These are phyloP conservation scores for Mesorhabditis sp. DNA, from an alignment of 2,888 invertebrate genomes.

Conservation along the genomic window DNA sequence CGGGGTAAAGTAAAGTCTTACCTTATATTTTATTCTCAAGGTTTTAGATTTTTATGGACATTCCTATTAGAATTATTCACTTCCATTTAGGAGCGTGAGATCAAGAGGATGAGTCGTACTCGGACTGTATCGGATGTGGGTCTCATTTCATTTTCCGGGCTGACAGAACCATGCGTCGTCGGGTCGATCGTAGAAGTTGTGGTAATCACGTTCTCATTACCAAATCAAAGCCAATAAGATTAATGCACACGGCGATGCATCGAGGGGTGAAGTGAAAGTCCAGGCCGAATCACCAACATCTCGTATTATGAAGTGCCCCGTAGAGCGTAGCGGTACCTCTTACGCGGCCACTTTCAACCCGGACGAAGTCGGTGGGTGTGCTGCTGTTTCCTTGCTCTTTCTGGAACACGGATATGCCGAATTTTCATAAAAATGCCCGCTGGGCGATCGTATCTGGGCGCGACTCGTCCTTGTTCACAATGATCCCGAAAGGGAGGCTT, in stretches of 20 bases:
- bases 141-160: constrained; percentile 69
- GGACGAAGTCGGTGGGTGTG: constrained; percentile 77
- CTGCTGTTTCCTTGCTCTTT: no score
- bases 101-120: not conserved
- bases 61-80: not conserved
- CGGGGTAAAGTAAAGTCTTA: no score
- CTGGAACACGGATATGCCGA: no score
- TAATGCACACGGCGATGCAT: constrained; percentile 64
- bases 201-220: constrained; percentile 61
- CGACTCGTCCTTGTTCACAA: no score
- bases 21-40: no score
- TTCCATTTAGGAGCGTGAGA: not conserved
- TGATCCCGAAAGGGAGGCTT: no score
- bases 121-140: constrained; percentile 29
- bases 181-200: constrained; percentile 92
- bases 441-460: no score
- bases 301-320: constrained; percentile 75
- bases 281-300: constrained; percentile 88
- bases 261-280: constrained; percentile 80
- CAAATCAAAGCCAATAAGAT: constrained; percentile 61
- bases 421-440: no score
- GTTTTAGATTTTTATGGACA: no score
- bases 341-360: constrained; percentile 95
- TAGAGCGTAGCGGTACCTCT: constrained; percentile 69
- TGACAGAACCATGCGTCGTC: constrained; percentile 84